Conservation (phyloP, 2,888 invertebrate genomes). For the Harpagoxenus sublaevis region DNA sequence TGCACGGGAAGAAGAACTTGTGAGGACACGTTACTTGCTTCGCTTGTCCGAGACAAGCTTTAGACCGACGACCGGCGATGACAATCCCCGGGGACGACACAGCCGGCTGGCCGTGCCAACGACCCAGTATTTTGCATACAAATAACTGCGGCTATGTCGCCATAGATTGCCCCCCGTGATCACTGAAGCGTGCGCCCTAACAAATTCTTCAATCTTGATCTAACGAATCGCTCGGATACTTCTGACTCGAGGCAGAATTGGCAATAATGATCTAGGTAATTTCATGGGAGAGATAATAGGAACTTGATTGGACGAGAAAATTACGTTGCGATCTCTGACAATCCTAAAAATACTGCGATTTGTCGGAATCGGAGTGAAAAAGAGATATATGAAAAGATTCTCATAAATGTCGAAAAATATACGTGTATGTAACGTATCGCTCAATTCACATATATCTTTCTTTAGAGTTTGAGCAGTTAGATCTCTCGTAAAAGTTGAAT, state of each 20-base stretch:
- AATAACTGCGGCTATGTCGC: conserved; percentile 49
- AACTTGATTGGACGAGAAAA: background rate
- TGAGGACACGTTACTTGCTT: conserved; percentile 36
- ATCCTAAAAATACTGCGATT: background rate
- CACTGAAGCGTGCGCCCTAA: conserved; percentile 1
- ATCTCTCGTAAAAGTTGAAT: background rate
- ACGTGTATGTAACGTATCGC: background rate
- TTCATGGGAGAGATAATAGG: background rate
- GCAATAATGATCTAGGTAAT: conserved; percentile 24
- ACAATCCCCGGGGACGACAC: conserved; percentile 46
- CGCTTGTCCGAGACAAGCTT: conserved; percentile 49
- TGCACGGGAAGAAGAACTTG: conserved; percentile 48
- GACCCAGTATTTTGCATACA: conserved; percentile 51
- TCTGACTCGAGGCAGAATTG: conserved; percentile 1
- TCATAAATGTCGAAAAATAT: background rate
- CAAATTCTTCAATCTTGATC: conserved; percentile 37
- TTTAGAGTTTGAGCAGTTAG: background rate
- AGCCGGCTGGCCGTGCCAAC: conserved; percentile 39
- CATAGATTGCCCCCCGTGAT: conserved; percentile 22
- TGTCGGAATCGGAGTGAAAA: background rate
- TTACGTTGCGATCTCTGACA: conserved; percentile 7
- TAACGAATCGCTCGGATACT: conserved; percentile 33
- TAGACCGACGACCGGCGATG: conserved; percentile 32
- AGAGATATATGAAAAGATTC: background rate
- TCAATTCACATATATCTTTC: background rate